Percentiles rank a stretch among this genome's conserved stretches.
These are phyloP conservation scores for Pseudopodoces humilis DNA, from an alignment of 2,113 vertebrate genomes.

Conservation along the genomic window DNA sequence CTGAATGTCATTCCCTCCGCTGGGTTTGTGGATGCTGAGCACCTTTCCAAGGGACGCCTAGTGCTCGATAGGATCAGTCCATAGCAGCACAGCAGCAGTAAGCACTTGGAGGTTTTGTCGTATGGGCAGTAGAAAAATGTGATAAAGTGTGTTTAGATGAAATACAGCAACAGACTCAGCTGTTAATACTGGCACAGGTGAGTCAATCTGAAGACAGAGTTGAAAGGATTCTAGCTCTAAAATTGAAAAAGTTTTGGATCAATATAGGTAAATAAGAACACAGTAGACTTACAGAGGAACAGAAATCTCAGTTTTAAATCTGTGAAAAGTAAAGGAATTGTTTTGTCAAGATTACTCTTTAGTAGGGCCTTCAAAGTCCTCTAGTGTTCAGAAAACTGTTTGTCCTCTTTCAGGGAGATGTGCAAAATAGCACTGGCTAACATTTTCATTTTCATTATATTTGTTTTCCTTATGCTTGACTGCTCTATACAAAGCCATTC, in stretches of 20 bases:
- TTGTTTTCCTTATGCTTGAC: conserved; percentile 63
- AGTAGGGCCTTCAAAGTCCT: background rate
- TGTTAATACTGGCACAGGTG: background rate
- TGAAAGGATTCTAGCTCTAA: background rate
- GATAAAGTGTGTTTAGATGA: background rate
- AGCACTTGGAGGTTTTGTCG: background rate
- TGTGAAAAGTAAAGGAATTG: conserved; percentile 9
- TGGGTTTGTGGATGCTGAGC: background rate
- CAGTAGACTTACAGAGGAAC: background rate
- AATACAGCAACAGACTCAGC: background rate
- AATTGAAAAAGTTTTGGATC: conserved; percentile 43
- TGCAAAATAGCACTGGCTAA: background rate
- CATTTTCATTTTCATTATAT: conserved; percentile 53
- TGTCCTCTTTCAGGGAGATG: background rate
- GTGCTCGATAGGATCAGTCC: background rate
- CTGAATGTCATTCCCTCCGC: background rate
- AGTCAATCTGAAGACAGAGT: background rate
- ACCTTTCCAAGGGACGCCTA: background rate
- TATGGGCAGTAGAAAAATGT: background rate
- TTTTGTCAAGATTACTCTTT: conserved; percentile 21
- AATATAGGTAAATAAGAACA: conserved; percentile 40
- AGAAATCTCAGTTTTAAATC: background rate
- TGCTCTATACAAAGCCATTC: conserved; percentile 16
- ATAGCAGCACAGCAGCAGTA: background rate
- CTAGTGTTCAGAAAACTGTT: background rate